Evolutionary conservation across 2,797 vertebrate genomes (phyloP), one percentile per base, ranked within the genome.

Genomic region (Streptopelia turtur): DNA sequence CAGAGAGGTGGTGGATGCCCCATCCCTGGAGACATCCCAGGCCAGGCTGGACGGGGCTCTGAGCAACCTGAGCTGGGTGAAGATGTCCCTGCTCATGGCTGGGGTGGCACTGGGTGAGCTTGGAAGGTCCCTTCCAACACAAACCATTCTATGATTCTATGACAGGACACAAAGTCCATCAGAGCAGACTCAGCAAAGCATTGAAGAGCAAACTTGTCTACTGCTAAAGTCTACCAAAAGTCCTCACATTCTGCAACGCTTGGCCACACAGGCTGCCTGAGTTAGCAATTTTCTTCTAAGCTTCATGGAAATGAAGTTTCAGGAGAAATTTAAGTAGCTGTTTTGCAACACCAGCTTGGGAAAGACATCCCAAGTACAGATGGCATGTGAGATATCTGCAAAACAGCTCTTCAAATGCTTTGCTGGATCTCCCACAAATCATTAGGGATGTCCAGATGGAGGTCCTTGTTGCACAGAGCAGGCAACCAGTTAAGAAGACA

Each of bases 321-420:
- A 77, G 81, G 71, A 95, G 75, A 93, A 95, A 95, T 95, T 95
- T 89, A 80, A 94, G 75, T 57, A 89, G 82, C 53, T 95, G 87
- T 92, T 97, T 96, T 82, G 81, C 84, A 97, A 94, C 68, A 83
- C 60, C 92, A 91, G 90, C 93, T 95, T 95, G 94, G 92, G 95
- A 93, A 95, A 95, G 92, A 95, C 84, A 86, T 86, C 86, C 92
- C 57, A 92, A 96, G 64, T 89, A 80, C 86, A 93, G 93, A 97
- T 94, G 92, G 92, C 78, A 94, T 93, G 92, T 0, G 6, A 92
- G 92, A 96, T 83, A 93, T 71, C 84, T 83, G 60, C 2, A 16
- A 94, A 87, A 47, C 60, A 74, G 56, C 47, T 85, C 87, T 81
- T 92, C 11, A 69, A 93, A 93, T 31, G 57, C 64, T 65, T 87